phyloP scores from a whole-genome alignment of 2,113 vertebrate genomes.

The Thalassarche chlororhynchos region DNA sequence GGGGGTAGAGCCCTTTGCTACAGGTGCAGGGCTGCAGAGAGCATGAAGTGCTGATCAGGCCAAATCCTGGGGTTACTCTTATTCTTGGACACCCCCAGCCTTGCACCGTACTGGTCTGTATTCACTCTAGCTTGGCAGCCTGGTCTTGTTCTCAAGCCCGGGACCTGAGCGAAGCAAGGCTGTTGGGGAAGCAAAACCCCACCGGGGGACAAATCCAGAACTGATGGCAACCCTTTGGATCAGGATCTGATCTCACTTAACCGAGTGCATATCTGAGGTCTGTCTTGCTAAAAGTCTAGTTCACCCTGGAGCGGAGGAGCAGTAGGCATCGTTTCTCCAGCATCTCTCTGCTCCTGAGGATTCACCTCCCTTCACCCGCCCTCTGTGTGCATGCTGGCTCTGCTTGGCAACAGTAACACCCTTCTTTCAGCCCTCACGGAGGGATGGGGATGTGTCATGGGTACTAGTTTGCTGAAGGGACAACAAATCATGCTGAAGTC shows the following conservation, averaged over 20 bases:
- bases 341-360: background rate
- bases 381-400: background rate
- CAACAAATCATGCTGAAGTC: background rate
- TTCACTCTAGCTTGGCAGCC: background rate
- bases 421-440: background rate
- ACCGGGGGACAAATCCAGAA: background rate
- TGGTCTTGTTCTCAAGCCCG: background rate
- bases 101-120: background rate
- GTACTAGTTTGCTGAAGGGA: background rate
- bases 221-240: background rate
- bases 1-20: background rate
- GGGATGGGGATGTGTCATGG: too few relatives aligned
- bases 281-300: background rate
- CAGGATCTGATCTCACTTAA: background rate
- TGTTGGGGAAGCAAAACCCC: background rate
- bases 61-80: background rate
- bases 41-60: too few relatives aligned
- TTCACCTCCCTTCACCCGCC: background rate
- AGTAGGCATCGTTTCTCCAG: background rate
- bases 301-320: background rate
- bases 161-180: background rate
- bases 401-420: background rate
- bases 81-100: background rate
- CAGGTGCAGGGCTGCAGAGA: background rate
- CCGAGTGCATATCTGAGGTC: background rate